Base-by-base conservation (phyloP, 2,797 vertebrate species). In the Varecia variegata region DNA sequence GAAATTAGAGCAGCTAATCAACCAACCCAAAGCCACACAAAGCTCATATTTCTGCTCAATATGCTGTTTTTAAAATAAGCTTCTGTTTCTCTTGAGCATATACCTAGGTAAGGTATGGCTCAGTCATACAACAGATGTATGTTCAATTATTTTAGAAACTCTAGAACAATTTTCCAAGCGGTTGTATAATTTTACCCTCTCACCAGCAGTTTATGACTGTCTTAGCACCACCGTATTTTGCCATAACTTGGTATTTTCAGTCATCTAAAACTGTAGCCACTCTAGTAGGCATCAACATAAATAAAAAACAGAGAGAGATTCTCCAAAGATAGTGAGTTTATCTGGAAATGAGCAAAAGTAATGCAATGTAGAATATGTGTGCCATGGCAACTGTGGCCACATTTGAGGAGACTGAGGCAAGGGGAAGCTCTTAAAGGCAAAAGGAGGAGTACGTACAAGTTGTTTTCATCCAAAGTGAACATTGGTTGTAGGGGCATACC, bases 131-230 rank as follows among this genome's bases (percentile, higher is more conserved):
- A 52, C 18, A 76, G 13, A 76, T 43, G 1, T 50, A 21, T 82
- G 38, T 83, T 88, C 25, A 89, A 50, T 93, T 91, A 86, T 88
- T 93, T 82, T 54, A 85, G 35, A 71, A 79, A 86, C 2, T n/a
- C n/a, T 94, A 4, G 30, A 60, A 84, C 18, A 60, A 86, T 25
- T 89, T 93, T 86, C 15, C 62, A 80, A 27, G 43, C 50, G 14
- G 17, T 35, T 82, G 15, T 14, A 56, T 20, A 45, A 32, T 83
- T 92, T 56, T 47, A n/a, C 30, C 58, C 25, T 81, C 21, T 81
- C 7, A 67, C 1, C 9, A 71, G n/a, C 4, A 76, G 50, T 43
- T 88, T 65, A 17, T 35, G 11, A 83, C 23, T 71, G 2, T 73
- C 67, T 32, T 5, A 77, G 32, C 18, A 35, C 21, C 12, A 52